Conservation (phyloP, 2,888 invertebrate species). For the Perizoma affinitatum region DNA sequence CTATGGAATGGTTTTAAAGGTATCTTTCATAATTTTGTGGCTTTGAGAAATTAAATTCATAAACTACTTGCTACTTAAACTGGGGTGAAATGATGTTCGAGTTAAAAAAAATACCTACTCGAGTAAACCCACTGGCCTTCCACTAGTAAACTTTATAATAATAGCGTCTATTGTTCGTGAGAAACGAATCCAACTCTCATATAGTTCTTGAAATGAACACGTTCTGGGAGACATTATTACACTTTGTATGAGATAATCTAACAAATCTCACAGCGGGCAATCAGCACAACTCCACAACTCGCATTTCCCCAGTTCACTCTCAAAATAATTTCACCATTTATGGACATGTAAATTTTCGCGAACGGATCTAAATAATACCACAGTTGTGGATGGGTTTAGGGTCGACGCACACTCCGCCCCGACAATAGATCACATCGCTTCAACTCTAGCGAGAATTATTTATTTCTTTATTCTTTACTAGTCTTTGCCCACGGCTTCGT, state of each 20-base stretch:
- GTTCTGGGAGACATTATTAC: conserved; percentile 15
- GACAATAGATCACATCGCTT: too few relatives aligned
- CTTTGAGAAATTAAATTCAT: too few relatives aligned
- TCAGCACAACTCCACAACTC: conserved; percentile 26
- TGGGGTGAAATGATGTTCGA: too few relatives aligned
- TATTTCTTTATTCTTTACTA: too few relatives aligned
- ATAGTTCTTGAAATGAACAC: conserved; percentile 23
- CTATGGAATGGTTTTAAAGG: too few relatives aligned
- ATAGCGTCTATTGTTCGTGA: conserved; percentile 15
- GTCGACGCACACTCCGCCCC: too few relatives aligned
- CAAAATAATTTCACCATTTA: conserved; percentile 45
- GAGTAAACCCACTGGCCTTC: too few relatives aligned
- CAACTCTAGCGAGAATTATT: too few relatives aligned
- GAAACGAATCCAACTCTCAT: conserved; percentile 9
- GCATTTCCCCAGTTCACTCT: conserved; percentile 28
- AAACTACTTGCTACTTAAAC: too few relatives aligned
- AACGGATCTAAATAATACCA: conserved; percentile 58
- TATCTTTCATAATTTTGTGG: too few relatives aligned
- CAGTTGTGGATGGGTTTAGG: conserved; percentile 51
- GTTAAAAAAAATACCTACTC: too few relatives aligned
- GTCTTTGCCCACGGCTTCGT: too few relatives aligned
- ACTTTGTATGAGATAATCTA: conserved; percentile 16
- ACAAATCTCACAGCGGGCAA: conserved; percentile 31
- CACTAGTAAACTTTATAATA: not conserved
- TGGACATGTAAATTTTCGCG: conserved; percentile 55